Conservation (phyloP, 2,888 invertebrate genomes). For the Gibbula magus region DNA sequence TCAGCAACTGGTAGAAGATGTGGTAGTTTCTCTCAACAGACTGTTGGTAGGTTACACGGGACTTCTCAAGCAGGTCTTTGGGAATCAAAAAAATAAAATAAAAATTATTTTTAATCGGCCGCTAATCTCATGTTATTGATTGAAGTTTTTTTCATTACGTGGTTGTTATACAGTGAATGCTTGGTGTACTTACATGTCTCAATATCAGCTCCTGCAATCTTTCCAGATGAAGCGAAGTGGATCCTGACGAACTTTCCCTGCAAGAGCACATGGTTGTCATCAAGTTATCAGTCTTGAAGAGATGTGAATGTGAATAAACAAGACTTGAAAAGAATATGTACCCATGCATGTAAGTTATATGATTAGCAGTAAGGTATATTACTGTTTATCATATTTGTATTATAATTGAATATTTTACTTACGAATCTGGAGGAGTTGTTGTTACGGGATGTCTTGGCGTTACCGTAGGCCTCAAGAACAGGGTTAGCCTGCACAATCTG, state of each 20-base stretch:
- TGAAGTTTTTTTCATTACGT: too few relatives aligned
- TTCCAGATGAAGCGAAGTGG: constrained; percentile 98
- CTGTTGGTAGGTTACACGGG: constrained; percentile 99
- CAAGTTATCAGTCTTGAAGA: too few relatives aligned
- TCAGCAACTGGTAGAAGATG: constrained; percentile 96
- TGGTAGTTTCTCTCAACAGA: constrained; percentile 97
- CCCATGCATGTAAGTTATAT: too few relatives aligned
- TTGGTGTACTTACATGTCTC: constrained; percentile 93
- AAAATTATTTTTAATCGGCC: too few relatives aligned
- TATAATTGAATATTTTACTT: constrained; percentile 79
- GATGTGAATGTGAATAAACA: neutral
- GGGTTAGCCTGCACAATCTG: constrained; percentile 98
- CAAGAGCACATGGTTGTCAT: neutral
- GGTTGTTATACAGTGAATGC: neutral
- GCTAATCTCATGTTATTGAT: too few relatives aligned
- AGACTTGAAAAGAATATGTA: too few relatives aligned
- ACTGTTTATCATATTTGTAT: too few relatives aligned
- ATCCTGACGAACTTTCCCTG: constrained; percentile 99
- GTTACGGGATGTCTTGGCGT: constrained; percentile 81
- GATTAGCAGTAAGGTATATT: neutral
- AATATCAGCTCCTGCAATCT: constrained; percentile 99
- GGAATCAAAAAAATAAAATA: constrained; percentile 24
- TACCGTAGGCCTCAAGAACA: constrained; percentile 62
- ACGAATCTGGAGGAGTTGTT: constrained; percentile 99
- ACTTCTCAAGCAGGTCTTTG: constrained; percentile 97